These are phyloP conservation scores for Atta cephalotes DNA, from an alignment of 1,140 invertebrate species.

Conservation along the genomic window DNA sequence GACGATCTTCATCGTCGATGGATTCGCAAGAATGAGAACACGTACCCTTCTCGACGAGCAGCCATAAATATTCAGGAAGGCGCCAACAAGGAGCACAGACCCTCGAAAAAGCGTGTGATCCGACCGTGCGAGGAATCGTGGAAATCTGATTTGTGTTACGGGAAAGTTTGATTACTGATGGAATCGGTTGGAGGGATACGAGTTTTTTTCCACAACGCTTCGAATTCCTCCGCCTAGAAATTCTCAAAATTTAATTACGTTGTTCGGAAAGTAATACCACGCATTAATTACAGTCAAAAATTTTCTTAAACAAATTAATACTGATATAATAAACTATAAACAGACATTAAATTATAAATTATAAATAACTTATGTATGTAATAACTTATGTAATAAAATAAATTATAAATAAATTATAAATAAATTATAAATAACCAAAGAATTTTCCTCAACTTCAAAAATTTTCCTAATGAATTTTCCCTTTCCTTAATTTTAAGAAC, in stretches of 20 bases:
- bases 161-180: slow-evolving; percentile 74
- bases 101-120: slow-evolving; percentile 54
- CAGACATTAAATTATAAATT: background rate
- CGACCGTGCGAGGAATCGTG: slow-evolving; percentile 55
- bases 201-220: background rate
- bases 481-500: no score
- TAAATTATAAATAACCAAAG: background rate
- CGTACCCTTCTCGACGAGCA: slow-evolving; percentile 27
- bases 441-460: no score
- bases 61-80: slow-evolving; percentile 70
- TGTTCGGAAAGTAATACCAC: slow-evolving; percentile 17
- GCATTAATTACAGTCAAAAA: background rate
- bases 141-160: slow-evolving; percentile 72
- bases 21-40: slow-evolving; percentile 18
- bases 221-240: background rate
- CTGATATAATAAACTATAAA: background rate
- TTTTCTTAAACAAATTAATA: slow-evolving; percentile 1
- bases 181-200: slow-evolving; percentile 8
- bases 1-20: slow-evolving; percentile 31
- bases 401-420: no score
- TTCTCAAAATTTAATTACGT: slow-evolving; percentile 28
- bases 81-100: slow-evolving; percentile 57
- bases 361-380: no score
- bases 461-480: no score
- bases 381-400: no score